A percentile compares a stretch with the other conserved stretches of the same genome.
These are phyloP conservation scores for Gobiocypris rarus DNA, from an alignment of 2,113 vertebrate genomes.

Conservation along the genomic window DNA sequence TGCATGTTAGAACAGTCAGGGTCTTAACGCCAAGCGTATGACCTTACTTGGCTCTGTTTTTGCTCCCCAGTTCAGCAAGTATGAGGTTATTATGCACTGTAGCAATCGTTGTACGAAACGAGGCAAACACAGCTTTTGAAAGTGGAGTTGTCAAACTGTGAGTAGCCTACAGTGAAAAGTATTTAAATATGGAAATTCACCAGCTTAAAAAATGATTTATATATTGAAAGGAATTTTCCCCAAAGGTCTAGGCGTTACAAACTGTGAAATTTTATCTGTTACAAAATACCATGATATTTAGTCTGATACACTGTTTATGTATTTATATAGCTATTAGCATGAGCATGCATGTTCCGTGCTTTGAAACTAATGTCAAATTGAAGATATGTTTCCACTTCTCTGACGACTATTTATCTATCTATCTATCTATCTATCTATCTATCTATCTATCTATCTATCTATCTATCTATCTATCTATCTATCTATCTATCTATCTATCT, in stretches of 20 bases:
- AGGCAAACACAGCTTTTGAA: conserved; percentile 36
- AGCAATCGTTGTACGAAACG: conserved; percentile 43
- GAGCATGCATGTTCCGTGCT: too few relatives aligned
- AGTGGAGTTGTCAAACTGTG: conserved; percentile 52
- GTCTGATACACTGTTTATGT: conserved; percentile 20
- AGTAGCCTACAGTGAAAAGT: conserved; percentile 60
- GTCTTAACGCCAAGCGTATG: neutral
- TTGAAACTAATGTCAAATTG: too few relatives aligned
- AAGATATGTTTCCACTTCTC: too few relatives aligned
- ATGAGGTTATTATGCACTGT: conserved; percentile 45
- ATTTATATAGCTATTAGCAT: neutral
- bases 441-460: too few relatives aligned
- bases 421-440: too few relatives aligned
- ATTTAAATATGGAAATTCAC: conserved; percentile 51
- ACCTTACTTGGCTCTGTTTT: conserved; percentile 6
- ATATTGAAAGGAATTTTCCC: conserved; percentile 45
- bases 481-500: too few relatives aligned
- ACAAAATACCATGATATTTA: conserved; percentile 18
- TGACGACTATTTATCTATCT: too few relatives aligned
- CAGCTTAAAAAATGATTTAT: conserved; percentile 51
- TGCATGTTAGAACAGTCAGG: neutral
- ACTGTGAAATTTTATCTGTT: conserved; percentile 11
- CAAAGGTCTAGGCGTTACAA: too few relatives aligned
- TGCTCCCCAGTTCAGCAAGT: conserved; percentile 47
- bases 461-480: too few relatives aligned